Base-by-base conservation (phyloP, 2,113 vertebrate genomes). In the Agelaius phoeniceus region DNA sequence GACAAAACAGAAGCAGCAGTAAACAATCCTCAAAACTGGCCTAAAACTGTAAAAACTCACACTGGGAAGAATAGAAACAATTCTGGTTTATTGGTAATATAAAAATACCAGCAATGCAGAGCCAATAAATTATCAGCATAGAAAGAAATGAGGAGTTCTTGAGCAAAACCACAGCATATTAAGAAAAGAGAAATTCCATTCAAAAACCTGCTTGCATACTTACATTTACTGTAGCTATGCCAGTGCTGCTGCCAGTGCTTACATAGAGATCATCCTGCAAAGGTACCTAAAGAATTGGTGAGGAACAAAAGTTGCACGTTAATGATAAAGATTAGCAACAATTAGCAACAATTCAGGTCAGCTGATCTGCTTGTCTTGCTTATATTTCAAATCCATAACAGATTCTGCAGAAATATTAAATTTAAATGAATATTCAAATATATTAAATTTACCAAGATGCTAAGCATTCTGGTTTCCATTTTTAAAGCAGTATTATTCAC, bases 201-300 rank as follows among this genome's bases (percentile, higher is more conserved):
- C 12, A 1, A 51, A 68, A 19, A 11, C 3, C 3, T 28, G 23
- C 10, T 22, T 72, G 63, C 43, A 41, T 30, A 95, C 99, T 98
- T 94, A 99, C 99, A 90, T 98, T 98, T 46, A 99, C 98, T 15
- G 97, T 98, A 21, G 99, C 99, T 95, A 99, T 94, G 9, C 99
- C 99, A 24, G 35, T 97, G 92, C 98, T 98, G 30, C 95, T 97
- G 37, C 98, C 98, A 8, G 99, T 99, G 82, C 95, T 98, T 43
- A 99, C 90, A 1, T 95, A 92, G 4, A 99, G 95, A 89, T 98
- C 97, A 52, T 98, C 98, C 2, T 94, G 57, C 89, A 98, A 67
- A 80, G 97, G 96, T 11, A 89, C 89, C 98, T 98, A 33, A 63
- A 91, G 48, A 63, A 84, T 80, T n/a, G 57, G 58, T 7, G 52